A percentile compares a stretch with the other conserved stretches of the same genome.
phyloP scores from a whole-genome alignment of 2,888 invertebrate species.

The Andrena camellia region DNA sequence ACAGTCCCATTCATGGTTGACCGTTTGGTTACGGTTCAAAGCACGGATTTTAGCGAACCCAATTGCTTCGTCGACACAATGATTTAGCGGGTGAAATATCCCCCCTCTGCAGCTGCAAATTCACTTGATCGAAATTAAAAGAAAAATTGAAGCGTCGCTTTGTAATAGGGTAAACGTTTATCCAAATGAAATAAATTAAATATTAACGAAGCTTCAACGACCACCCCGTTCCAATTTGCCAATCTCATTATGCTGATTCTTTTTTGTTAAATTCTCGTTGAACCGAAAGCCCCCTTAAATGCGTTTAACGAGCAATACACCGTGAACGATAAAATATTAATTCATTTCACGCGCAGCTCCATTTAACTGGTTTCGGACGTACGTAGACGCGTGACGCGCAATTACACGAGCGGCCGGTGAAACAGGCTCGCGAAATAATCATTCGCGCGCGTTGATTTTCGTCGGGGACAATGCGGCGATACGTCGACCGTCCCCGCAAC shows the following conservation, averaged over 20 bases:
- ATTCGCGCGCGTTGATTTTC: constrained; percentile 15
- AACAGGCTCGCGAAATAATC: constrained; percentile 34
- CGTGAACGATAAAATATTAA: constrained; percentile 36
- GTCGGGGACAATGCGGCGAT: not conserved
- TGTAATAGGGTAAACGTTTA: no score
- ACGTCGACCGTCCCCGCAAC: not conserved
- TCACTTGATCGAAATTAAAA: no score
- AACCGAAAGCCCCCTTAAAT: not conserved
- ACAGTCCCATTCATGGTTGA: not conserved
- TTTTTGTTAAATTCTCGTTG: no score
- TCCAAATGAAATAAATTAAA: no score
- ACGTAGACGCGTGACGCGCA: constrained; percentile 25
- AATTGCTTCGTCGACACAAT: no score
- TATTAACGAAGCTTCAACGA: no score
- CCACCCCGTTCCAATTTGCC: no score
- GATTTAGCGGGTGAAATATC: no score
- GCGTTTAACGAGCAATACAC: constrained; percentile 35
- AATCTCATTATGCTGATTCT: no score
- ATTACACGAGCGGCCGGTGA: constrained; percentile 33
- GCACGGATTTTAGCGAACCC: no score
- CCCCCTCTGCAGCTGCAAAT: no score
- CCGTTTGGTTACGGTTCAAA: not conserved
- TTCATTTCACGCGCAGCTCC: constrained; percentile 39
- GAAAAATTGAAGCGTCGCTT: no score
- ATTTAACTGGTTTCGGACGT: constrained; percentile 28